Percentiles rank a stretch among this genome's conserved stretches.
Conservation (phyloP, 2,113 vertebrate genomes). For the Rhinoptilus africanus region DNA sequence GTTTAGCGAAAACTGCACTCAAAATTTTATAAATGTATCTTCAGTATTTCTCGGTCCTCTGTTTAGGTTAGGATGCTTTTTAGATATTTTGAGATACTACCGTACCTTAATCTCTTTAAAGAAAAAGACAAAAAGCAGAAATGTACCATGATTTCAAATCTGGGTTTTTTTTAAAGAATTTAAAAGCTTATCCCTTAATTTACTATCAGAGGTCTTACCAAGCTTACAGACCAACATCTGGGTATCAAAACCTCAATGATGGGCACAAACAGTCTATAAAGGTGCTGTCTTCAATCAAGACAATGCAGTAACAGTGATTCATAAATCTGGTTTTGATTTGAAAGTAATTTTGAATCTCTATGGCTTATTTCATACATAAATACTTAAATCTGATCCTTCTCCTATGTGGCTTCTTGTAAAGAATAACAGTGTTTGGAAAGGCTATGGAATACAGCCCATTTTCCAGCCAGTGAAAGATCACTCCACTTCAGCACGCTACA, state of each 20-base stretch:
- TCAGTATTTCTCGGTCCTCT: not conserved
- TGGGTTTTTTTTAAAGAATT: not conserved
- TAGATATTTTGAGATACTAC: not conserved
- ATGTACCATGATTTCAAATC: not conserved
- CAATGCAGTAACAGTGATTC: not conserved
- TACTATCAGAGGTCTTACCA: not conserved
- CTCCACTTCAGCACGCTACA: not conserved
- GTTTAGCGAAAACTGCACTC: not conserved
- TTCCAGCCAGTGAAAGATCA: not conserved
- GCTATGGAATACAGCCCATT: not conserved
- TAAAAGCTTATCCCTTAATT: not conserved
- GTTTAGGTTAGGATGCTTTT: not conserved
- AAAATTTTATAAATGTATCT: not conserved
- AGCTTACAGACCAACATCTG: not conserved
- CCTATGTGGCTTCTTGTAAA: not conserved
- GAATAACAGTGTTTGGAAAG: not conserved
- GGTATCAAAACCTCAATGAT: not conserved
- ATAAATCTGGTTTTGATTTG: slow-evolving; percentile 27
- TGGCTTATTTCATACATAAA: not conserved
- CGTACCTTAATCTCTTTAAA: not conserved
- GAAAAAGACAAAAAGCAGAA: not conserved
- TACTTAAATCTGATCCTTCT: slow-evolving; percentile 10
- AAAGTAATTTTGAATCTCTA: slow-evolving; percentile 3
- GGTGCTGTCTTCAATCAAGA: not conserved
- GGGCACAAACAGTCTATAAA: not conserved